Base-by-base conservation (phyloP, 2,113 vertebrate genomes). In the Stigmatopora nigra region DNA sequence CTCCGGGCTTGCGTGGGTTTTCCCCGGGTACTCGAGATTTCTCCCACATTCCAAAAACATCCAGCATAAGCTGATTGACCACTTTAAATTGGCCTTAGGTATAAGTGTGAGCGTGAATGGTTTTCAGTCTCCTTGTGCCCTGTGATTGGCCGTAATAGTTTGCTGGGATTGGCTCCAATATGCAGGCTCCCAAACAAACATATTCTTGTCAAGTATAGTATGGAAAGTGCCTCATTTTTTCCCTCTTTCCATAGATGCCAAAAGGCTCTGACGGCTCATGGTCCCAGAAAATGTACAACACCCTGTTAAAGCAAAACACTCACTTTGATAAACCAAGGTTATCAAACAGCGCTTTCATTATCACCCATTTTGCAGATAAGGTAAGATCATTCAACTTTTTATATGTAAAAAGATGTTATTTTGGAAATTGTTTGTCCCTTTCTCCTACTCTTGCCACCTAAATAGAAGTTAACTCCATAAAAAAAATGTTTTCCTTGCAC, bases 321-420 rank as follows among this genome's bases (percentile, higher is more conserved):
- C 91, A 93, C 62, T 98, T 99, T 83, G 92, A 95, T 71, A 99
- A 99, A 71, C 96, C 97, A 15, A 93, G 95, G 16, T 76, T 98
- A 75, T 99, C 97, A 70, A 99, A 98, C 64, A 92, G 86, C 76
- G 94, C 97, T 63, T 99, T 99, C 82, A 95, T 98, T 81, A 93
- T 99, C 77, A 89, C 92, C 69, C 97, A 98, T 89, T 99, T 98
- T 90, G 95, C 95, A 79, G 95, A 99, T 84, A 94, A 98, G 93
- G 97, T 98, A 90, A 41, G 11, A n/a, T n/a, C 25, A 47, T 45
- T n/a, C 58, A 20, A 63, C 15, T 22, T 47, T 20, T 31, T 6
- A 15, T 47, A 48, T 38, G 4, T 52, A 19, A 38, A 16, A 49
- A 53, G 10, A 8, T 48, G 2, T 48, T 20, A 2, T 41, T 41